These are phyloP conservation scores for Cyclargus thomasi DNA, from an alignment of 1,140 invertebrate genomes.

Conservation along the genomic window DNA sequence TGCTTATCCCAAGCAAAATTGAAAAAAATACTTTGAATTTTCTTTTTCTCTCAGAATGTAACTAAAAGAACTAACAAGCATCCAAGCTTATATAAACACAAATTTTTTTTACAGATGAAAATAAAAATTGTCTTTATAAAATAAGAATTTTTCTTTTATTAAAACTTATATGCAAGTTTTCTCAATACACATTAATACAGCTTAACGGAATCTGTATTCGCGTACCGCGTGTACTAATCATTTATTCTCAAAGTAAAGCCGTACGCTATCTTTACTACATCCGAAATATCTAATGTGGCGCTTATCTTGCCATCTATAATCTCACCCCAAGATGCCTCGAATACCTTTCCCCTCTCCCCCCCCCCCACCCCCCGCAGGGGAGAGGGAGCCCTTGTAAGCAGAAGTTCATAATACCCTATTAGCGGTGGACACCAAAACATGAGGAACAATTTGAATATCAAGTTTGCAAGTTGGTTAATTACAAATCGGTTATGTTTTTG, in stretches of 20 bases:
- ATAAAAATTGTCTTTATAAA: too few relatives aligned
- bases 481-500: too few relatives aligned
- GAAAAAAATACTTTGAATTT: too few relatives aligned
- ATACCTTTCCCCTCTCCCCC: slow-evolving; percentile 36
- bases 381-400: slow-evolving; percentile 39
- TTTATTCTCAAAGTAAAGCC: slow-evolving; percentile 63
- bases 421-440: slow-evolving; percentile 42
- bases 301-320: slow-evolving; percentile 72
- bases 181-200: not conserved
- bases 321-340: slow-evolving; percentile 56
- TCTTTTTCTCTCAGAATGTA: too few relatives aligned
- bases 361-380: slow-evolving; percentile 33
- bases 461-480: not conserved
- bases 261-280: slow-evolving; percentile 55
- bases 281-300: slow-evolving; percentile 70
- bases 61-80: too few relatives aligned
- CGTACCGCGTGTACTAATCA: slow-evolving; percentile 37
- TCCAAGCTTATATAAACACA: too few relatives aligned
- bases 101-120: too few relatives aligned
- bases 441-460: slow-evolving; percentile 16
- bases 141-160: too few relatives aligned
- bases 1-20: too few relatives aligned
- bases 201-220: not conserved
- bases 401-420: slow-evolving; percentile 71
- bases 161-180: too few relatives aligned